A percentile compares a stretch with the other conserved stretches of the same genome.
Conservation (phyloP, 2,113 vertebrate genomes). For the Rhinichthys klamathensis region DNA sequence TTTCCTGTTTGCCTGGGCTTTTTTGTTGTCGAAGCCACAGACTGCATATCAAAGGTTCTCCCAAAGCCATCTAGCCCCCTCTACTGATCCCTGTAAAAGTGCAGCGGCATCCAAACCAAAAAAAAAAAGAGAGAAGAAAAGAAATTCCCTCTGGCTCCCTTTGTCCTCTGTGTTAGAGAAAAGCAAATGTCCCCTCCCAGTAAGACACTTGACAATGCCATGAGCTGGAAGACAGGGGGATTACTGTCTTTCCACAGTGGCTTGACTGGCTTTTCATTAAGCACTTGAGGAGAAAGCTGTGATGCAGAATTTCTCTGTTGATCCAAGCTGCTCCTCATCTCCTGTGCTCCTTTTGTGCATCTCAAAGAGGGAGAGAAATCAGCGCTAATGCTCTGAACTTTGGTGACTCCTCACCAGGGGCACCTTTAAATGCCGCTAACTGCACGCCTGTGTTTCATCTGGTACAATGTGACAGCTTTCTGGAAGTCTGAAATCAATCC, state of each 20-base stretch:
- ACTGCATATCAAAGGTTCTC: constrained; percentile 47
- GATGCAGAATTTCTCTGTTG: constrained; percentile 38
- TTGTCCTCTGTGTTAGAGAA: constrained; percentile 40
- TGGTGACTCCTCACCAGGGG: constrained; percentile 11
- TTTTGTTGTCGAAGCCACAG: constrained; percentile 30
- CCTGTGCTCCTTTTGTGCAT: constrained; percentile 13
- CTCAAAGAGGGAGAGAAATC: constrained; percentile 34
- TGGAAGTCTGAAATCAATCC: constrained; percentile 7
- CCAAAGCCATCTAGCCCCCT: constrained; percentile 41
- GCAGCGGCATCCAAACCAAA: background rate
- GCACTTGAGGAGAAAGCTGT: constrained; percentile 43
- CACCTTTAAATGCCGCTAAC: constrained; percentile 16
- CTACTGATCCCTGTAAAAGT: constrained; percentile 25
- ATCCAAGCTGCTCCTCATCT: constrained; percentile 34
- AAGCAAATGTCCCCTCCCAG: constrained; percentile 39
- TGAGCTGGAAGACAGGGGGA: constrained; percentile 6
- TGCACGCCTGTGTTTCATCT: constrained; percentile 19
- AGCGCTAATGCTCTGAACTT: constrained; percentile 34
- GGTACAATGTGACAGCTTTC: background rate
- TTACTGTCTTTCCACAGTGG: constrained; percentile 26
- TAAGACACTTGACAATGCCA: constrained; percentile 32
- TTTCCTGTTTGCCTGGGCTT: constrained; percentile 43
- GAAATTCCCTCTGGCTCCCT: constrained; percentile 17
- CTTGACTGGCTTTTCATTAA: constrained; percentile 42
- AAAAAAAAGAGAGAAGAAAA: constrained; percentile 20